phyloP scores from a whole-genome alignment of 1,140 invertebrate species.

The Ips typographus region DNA sequence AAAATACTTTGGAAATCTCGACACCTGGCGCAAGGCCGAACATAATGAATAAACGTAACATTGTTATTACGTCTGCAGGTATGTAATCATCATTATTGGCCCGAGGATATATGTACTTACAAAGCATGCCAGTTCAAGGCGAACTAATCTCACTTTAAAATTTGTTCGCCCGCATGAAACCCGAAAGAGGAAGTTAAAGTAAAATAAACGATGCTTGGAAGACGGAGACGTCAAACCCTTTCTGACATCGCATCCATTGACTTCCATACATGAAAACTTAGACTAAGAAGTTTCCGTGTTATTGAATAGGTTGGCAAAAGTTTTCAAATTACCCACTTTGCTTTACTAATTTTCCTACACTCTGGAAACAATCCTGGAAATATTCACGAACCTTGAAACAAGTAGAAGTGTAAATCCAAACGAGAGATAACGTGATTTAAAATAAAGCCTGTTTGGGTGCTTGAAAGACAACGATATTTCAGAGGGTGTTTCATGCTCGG shows the following conservation, averaged over 20 bases:
- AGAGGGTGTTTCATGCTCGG: slow-evolving; percentile 1
- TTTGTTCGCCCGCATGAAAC: no score
- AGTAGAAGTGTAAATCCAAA: slow-evolving; percentile 10
- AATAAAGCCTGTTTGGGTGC: slow-evolving; percentile 11
- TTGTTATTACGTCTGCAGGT: neutral
- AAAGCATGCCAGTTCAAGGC: no score
- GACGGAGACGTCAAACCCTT: no score
- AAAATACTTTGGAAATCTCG: neutral
- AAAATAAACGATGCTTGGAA: no score
- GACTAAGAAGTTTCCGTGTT: neutral
- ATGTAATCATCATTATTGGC: slow-evolving; percentile 4
- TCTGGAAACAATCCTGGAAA: no score
- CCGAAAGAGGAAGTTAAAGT: no score
- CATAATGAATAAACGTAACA: neutral
- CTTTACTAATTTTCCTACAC: neutral
- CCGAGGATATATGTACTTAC: neutral
- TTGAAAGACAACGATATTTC: slow-evolving; percentile 20
- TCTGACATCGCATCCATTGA: no score
- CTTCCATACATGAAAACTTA: neutral
- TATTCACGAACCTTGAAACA: neutral
- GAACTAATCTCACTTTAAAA: no score
- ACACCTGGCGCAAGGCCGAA: neutral
- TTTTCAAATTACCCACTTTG: slow-evolving; percentile 1
- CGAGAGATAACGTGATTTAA: slow-evolving; percentile 14
- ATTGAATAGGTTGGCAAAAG: neutral